Conservation (phyloP, 2,113 vertebrate genomes). For the Mobula birostris region DNA sequence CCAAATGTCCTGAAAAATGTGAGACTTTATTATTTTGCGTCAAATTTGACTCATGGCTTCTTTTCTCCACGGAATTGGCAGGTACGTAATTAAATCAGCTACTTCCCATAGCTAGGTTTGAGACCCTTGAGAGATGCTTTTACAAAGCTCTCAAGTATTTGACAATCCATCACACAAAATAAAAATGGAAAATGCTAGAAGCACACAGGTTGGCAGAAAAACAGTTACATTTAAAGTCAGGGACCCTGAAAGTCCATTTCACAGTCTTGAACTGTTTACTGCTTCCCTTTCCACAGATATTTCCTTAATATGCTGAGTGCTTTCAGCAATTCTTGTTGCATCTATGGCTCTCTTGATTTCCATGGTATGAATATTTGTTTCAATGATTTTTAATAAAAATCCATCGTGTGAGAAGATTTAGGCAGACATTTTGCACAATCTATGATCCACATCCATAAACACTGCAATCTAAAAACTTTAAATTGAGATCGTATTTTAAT, state of each 20-base stretch:
- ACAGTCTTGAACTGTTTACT: no score
- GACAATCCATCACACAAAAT: neutral
- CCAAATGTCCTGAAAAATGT: neutral
- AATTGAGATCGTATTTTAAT: conserved; percentile 1
- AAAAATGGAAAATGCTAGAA: no score
- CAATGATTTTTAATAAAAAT: neutral
- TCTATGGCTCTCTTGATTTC: no score
- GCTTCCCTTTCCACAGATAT: no score
- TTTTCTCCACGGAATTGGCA: neutral
- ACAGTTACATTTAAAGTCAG: no score
- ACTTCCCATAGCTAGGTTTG: neutral
- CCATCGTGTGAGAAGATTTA: neutral
- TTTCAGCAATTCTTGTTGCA: no score
- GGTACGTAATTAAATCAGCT: neutral
- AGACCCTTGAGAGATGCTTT: neutral
- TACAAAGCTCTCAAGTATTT: neutral
- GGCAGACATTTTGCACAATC: neutral
- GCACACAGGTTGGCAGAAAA: no score
- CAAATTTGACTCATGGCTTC: neutral
- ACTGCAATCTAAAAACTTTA: neutral
- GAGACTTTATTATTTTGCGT: neutral
- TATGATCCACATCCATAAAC: neutral
- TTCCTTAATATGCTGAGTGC: no score
- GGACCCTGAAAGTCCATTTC: no score
- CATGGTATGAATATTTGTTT: neutral